Percentiles rank a stretch among this genome's conserved stretches.
These are phyloP conservation scores for Vanessa cardui DNA, from an alignment of 2,888 invertebrate genomes.

Conservation along the genomic window DNA sequence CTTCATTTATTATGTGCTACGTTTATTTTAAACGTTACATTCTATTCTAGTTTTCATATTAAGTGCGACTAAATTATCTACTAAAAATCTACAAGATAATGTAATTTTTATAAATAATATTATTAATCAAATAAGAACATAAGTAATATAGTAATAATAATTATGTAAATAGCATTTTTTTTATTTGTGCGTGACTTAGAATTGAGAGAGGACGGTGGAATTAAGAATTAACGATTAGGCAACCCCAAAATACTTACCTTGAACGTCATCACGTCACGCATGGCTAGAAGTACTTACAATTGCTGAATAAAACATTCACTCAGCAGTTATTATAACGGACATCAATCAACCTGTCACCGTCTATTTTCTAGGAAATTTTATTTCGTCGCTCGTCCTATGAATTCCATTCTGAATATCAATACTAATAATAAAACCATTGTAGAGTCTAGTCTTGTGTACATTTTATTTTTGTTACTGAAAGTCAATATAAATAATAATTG, in stretches of 20 bases:
- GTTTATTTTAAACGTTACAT: too few relatives aligned
- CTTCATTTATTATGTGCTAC: too few relatives aligned
- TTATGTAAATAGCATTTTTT: conserved; percentile 34
- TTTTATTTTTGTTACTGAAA: not conserved
- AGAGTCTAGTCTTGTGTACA: not conserved
- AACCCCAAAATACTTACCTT: conserved; percentile 71
- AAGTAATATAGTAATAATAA: conserved; percentile 1
- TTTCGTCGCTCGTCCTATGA: conserved; percentile 51
- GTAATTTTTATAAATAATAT: not conserved
- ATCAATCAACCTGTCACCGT: conserved; percentile 73
- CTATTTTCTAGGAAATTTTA: conserved; percentile 72
- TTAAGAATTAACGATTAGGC: conserved; percentile 67
- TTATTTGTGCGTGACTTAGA: conserved; percentile 62
- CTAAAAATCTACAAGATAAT: not conserved
- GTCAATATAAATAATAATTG: too few relatives aligned
- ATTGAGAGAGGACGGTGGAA: conserved; percentile 61
- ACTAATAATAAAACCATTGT: conserved; percentile 1
- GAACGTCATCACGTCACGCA: conserved; percentile 68
- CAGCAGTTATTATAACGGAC: conserved; percentile 68
- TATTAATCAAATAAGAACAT: not conserved
- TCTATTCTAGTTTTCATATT: too few relatives aligned
- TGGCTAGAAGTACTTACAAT: conserved; percentile 54
- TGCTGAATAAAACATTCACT: conserved; percentile 73
- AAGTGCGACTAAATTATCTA: too few relatives aligned
- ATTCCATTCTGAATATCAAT: conserved; percentile 22